A percentile compares a stretch with the other conserved stretches of the same genome.
phyloP scores from a whole-genome alignment of 2,888 invertebrate genomes.

The Bembecia ichneumoniformis region DNA sequence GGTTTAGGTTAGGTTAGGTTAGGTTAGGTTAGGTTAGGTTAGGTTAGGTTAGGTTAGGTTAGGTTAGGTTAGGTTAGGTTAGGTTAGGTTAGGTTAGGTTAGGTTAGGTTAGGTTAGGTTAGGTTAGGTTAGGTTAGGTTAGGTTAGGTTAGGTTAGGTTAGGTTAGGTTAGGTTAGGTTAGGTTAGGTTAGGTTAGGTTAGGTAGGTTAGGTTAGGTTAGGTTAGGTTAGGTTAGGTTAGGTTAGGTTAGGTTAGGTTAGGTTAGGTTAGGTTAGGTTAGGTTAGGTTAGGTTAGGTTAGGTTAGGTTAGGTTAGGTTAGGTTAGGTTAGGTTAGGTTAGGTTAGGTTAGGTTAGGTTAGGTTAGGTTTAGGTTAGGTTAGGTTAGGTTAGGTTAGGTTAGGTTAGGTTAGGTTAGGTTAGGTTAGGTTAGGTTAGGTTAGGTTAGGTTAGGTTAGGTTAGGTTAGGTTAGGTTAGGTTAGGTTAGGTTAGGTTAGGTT shows the following conservation, averaged over 20 bases:
- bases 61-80: slow-evolving; percentile 11
- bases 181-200: slow-evolving; percentile 6
- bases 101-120: slow-evolving; percentile 9
- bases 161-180: slow-evolving; percentile 7
- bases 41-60: slow-evolving; percentile 11
- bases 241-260: slow-evolving; percentile 11
- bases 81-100: slow-evolving; percentile 14
- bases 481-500: slow-evolving; percentile 16
- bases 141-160: slow-evolving; percentile 6
- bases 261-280: slow-evolving; percentile 11
- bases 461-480: slow-evolving; percentile 18
- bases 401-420: slow-evolving; percentile 15
- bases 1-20: no score
- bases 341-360: slow-evolving; percentile 12
- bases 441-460: slow-evolving; percentile 16
- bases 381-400: slow-evolving; percentile 10
- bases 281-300: slow-evolving; percentile 11
- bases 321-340: slow-evolving; percentile 13
- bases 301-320: slow-evolving; percentile 13
- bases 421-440: slow-evolving; percentile 16
- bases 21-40: slow-evolving; percentile 10
- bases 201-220: slow-evolving; percentile 5
- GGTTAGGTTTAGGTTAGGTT: slow-evolving; percentile 9
- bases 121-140: slow-evolving; percentile 12
- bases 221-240: slow-evolving; percentile 6